phyloP scores from a whole-genome alignment of 1,140 invertebrate species.

The Nebria ingens region DNA sequence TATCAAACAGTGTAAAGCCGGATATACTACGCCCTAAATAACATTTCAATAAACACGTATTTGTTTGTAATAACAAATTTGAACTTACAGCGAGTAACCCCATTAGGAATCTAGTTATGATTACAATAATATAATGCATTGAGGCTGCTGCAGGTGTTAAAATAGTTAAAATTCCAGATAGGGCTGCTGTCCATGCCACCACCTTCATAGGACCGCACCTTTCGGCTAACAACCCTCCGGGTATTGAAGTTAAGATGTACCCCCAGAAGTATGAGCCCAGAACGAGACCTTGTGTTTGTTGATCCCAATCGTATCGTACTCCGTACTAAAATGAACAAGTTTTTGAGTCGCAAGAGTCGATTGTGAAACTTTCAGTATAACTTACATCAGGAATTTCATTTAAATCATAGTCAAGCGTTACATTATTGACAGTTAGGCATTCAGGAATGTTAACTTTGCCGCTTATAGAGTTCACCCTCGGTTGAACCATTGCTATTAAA shows the following conservation, averaged over 20 bases:
- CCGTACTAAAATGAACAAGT: background rate
- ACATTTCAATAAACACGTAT: background rate
- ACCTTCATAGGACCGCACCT: constrained; percentile 44
- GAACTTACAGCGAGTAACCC: constrained; percentile 53
- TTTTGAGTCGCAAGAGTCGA: too few species aligned
- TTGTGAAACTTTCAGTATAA: too few species aligned
- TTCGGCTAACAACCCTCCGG: constrained; percentile 30
- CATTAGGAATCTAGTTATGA: constrained; percentile 50
- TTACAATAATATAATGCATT: constrained; percentile 47
- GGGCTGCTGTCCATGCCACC: constrained; percentile 54
- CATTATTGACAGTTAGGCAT: background rate
- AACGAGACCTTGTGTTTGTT: constrained; percentile 49
- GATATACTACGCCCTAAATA: constrained; percentile 57
- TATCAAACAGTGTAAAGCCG: constrained; percentile 57
- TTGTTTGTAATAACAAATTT: background rate
- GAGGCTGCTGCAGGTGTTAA: constrained; percentile 51
- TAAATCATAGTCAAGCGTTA: background rate
- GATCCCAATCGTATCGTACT: constrained; percentile 41
- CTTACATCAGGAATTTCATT: background rate
- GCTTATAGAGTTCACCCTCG: background rate
- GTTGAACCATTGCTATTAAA: constrained; percentile 59
- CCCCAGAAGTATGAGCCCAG: constrained; percentile 60
- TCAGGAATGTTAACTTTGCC: background rate
- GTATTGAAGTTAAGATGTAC: constrained; percentile 28
- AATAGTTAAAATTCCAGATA: constrained; percentile 57